A percentile compares a stretch with the other conserved stretches of the same genome.
These are phyloP conservation scores for Enhydra lutris DNA, from an alignment of 2,113 vertebrate species.

Conservation along the genomic window DNA sequence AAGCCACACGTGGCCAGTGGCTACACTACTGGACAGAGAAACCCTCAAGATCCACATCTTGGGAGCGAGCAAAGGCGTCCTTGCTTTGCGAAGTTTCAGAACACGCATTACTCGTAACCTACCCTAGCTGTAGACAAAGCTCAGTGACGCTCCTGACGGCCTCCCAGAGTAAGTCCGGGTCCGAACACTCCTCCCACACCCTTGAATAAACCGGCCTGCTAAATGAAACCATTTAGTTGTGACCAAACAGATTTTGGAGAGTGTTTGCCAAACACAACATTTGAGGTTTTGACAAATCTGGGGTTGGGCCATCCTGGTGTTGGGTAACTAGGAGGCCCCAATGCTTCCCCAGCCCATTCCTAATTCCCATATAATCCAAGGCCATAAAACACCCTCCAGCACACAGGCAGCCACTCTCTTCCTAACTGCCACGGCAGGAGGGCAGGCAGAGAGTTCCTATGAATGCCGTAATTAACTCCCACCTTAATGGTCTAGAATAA, in stretches of 20 bases:
- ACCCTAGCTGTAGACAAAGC: neutral
- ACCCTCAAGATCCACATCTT: neutral
- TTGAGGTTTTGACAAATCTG: conserved; percentile 1
- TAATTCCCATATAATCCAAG: neutral
- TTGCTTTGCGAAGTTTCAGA: neutral
- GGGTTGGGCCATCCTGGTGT: neutral
- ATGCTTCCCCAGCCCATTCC: neutral
- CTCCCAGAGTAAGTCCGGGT: neutral
- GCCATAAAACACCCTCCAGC: neutral
- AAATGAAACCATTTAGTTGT: neutral
- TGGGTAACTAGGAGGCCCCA: neutral
- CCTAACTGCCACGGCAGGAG: conserved; percentile 31
- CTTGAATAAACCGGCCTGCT: neutral
- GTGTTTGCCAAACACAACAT: conserved; percentile 11
- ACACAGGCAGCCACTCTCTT: neutral
- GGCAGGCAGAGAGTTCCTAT: neutral
- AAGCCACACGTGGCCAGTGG: neutral
- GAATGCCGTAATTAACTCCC: conserved; percentile 1
- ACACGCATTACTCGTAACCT: neutral
- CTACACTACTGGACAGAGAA: neutral
- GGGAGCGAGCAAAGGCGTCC: neutral
- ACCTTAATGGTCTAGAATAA: conserved; percentile 35
- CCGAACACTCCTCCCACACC: neutral
- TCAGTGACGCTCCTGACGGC: neutral
- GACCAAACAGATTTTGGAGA: neutral